These are phyloP conservation scores for Sander vitreus DNA, from an alignment of 2,113 vertebrate species.

Conservation along the genomic window DNA sequence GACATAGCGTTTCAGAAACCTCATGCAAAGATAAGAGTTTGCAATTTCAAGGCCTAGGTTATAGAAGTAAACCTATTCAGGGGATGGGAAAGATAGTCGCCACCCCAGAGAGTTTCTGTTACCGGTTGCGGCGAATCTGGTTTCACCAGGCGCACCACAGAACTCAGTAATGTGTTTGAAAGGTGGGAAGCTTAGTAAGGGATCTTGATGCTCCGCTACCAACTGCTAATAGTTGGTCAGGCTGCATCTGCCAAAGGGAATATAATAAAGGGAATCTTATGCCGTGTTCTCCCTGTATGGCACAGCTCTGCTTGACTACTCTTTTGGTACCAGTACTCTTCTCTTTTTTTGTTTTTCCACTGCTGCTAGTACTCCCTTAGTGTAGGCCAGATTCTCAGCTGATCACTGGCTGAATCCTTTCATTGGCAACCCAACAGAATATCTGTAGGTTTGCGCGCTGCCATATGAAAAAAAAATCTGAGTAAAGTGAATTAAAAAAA, in stretches of 20 bases:
- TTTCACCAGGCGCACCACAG: conserved; percentile 8
- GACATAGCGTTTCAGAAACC: conserved; percentile 20
- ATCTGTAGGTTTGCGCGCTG: too few relatives aligned
- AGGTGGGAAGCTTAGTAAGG: conserved; percentile 5
- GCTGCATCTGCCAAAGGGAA: background rate
- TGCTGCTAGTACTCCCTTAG: too few relatives aligned
- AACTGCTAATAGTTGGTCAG: background rate
- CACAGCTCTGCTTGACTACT: too few relatives aligned
- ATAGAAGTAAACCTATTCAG: conserved; percentile 23
- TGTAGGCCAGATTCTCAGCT: too few relatives aligned
- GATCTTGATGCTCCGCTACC: background rate
- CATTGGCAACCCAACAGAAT: too few relatives aligned
- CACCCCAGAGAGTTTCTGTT: conserved; percentile 11
- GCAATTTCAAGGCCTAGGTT: conserved; percentile 9
- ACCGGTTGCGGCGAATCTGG: background rate
- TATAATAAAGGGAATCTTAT: background rate
- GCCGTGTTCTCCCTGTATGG: too few relatives aligned
- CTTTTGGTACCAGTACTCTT: too few relatives aligned
- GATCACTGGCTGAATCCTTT: too few relatives aligned
- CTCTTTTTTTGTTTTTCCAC: too few relatives aligned
- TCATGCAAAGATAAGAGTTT: conserved; percentile 18
- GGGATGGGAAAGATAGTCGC: background rate
- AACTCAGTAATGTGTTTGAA: conserved; percentile 29
- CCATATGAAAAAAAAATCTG: too few relatives aligned
- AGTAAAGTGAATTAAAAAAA: too few relatives aligned